Evolutionary conservation across 1,140 invertebrate genomes (phyloP), one percentile per base, ranked within the genome.

Genomic region (Drosophila nigrodunni): DNA sequence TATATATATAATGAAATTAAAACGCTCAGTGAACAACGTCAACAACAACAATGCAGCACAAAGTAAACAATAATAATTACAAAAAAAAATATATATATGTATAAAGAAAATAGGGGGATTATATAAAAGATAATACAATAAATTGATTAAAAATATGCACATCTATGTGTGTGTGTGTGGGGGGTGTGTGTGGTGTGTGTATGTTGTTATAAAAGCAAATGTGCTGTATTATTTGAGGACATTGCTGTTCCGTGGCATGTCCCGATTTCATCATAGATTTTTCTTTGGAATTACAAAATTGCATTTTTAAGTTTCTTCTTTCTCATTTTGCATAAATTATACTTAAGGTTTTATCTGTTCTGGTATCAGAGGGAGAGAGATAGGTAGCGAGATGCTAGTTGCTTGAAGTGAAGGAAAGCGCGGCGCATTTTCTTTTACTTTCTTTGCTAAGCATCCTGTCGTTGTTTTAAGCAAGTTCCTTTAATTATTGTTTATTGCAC

Each of bases 401-500:
- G 4, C 2, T 25, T 25, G 25, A 30, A 3, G 10, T 5, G 30
- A 7, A 4, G 7, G 30, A n/a, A 37, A 35, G 11, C 47, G 6
- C 13, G 50, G 0, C 44, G 7, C n/a, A 4, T 46, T n/a, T n/a
- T 46, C 10, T 15, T 46, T 18, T 1, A 18, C 3, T n/a, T 46
- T 15, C 15, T 15, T 46, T 46, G 44, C 44, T 46, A 15, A 37
- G 50, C 25, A 54, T 13, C 11, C 8, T 62, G 59, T 55, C 69
- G 69, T 72, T 73, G 69, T 59, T n/a, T 30, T 62, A 52, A 58
- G 39, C n/a, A 50, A 5, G 25, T 30, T 30, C 25, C 25, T 67
- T 72, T 60, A 85, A 65, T 89, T 89, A 89, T 79, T 85, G 86
- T 79, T 89, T 68, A 90, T 90, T 86, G 86, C 85, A 85, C 75